Base-by-base conservation (phyloP, 2,797 vertebrate species). In the Catharus ustulatus region DNA sequence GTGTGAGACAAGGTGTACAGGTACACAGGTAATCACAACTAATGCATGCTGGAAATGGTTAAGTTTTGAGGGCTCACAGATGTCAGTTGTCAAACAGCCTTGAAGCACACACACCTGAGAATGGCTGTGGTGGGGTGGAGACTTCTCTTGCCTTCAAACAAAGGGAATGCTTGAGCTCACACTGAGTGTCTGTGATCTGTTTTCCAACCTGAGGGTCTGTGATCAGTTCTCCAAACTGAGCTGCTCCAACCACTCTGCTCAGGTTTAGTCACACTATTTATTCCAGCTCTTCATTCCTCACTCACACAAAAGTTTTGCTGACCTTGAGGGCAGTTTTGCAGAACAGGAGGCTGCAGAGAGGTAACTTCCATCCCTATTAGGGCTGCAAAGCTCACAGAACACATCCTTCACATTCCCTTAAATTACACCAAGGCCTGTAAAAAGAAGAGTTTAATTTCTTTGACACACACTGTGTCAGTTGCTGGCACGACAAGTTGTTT, bases 401-500 rank as follows among this genome's bases (percentile, higher is more conserved):
- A 20, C 8, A 24, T 68, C 52, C 75, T 72, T 87, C 57, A 34
- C 51, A 6, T 48, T 95, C 52, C 79, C 38, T 90, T 75, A 68
- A 66, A 51, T 45, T 95, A 26, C 42, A 67, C 29, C 76, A 48
- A 67, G 9, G 13, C 17, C 32, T 73, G 14, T 69, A 59, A 88
- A 80, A 69, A 64, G 38, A 80, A 68, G 26, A 75, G 36, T 71
- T 90, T 75, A 24, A 92, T 94, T 94, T 86, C 76, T 66, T 74
- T 95, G 84, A 95, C 58, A 63, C 21, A 40, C 68, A 63, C 21
- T 84, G 49, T 68, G 93, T 85, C 94, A 90, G 58, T 36, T 86
- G 13, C 58, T 96, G 75, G 86, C 51, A 73, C 32, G 36, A 76
- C 74, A 96, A 93, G 59, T 69, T 87, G 54, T 87, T 94, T 95